Percentiles rank a stretch among this genome's conserved stretches.
phyloP scores from a whole-genome alignment of 2,797 vertebrate genomes.

The Cheirogaleus major region DNA sequence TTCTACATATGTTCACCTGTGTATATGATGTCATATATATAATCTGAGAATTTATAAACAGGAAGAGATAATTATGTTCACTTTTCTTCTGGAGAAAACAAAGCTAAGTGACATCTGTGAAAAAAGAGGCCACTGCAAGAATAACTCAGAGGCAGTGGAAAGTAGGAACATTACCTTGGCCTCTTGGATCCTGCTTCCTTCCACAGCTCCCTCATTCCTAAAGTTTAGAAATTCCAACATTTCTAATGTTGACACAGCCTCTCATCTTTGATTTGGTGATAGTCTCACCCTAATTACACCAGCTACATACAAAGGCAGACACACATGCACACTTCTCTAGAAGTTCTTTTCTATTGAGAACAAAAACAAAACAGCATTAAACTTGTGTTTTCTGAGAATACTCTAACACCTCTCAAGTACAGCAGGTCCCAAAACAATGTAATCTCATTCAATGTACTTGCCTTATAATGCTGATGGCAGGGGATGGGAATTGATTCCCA shows the following conservation, averaged over 20 bases:
- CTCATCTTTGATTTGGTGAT: not conserved
- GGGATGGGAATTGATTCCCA: not conserved
- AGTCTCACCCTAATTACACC: not conserved
- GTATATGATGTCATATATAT: not conserved
- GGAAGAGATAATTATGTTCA: not conserved
- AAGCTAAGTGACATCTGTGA: conserved; percentile 4
- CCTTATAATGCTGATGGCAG: not conserved
- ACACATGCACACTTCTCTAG: not conserved
- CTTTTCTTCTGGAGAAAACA: conserved; percentile 39
- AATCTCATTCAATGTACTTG: not conserved
- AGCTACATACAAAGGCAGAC: not conserved
- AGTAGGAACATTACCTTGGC: not conserved
- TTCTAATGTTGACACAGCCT: not conserved
- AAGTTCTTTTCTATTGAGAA: not conserved
- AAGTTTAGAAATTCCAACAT: not conserved
- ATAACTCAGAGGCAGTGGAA: not conserved
- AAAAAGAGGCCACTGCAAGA: not conserved
- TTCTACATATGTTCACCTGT: not conserved
- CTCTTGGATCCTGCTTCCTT: not conserved
- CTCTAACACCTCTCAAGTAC: not conserved
- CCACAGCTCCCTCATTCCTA: not conserved
- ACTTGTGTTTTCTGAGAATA: not conserved
- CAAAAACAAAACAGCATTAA: not conserved
- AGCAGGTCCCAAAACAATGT: too few species aligned
- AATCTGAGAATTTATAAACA: not conserved